Evolutionary conservation across 2,113 vertebrate species (phyloP), one percentile per base, ranked within the genome.

Genomic region (Mandrillus leucophaeus): DNA sequence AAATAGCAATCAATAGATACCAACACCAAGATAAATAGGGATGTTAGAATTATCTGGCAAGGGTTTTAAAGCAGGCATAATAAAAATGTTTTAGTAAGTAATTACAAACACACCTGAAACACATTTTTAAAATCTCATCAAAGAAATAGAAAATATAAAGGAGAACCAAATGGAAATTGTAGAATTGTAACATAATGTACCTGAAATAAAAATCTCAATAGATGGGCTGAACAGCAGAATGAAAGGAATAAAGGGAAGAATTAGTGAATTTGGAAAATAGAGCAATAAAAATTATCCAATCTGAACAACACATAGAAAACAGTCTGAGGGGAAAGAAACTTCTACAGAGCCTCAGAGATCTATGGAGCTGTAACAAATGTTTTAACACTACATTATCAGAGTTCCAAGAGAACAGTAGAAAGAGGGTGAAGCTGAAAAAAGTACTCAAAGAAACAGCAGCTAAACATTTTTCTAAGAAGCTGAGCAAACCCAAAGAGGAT

Each of bases 171-270:
- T 55, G 27, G 57, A 73, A 82, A 83, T 13, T 75, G 64, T n/a
- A 75, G 40, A 89, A 78, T 30, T 70, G 2, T 72, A 59, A 22
- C 85, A 57, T 50, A 40, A 38, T 76, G 32, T 76, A 57, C 18
- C 59, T 83, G 48, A 96, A 93, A 40, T 72, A 23, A 76, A 83
- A 48, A 66, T 43, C 35, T 50, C 78, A 35, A 5, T 20, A 38
- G 32, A 43, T 88, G 72, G 30, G 12, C 23, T 79, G 38, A 76
- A n/a, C 25, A 66, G 73, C 52, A 87, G 25, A 84, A 68, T 79
- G 40, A 52, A 81, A 35, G 57, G 61, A 93, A 85, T n/a, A 93
- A 76, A 81, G 43, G 57, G 61, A 85, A 93, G 64, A 93, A 85
- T 93, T 18, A 50, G n/a, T 27, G 14, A 87, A 72, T 61, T 50